Base-by-base conservation (phyloP, 2,888 invertebrate genomes). In the Lasiommata megera region DNA sequence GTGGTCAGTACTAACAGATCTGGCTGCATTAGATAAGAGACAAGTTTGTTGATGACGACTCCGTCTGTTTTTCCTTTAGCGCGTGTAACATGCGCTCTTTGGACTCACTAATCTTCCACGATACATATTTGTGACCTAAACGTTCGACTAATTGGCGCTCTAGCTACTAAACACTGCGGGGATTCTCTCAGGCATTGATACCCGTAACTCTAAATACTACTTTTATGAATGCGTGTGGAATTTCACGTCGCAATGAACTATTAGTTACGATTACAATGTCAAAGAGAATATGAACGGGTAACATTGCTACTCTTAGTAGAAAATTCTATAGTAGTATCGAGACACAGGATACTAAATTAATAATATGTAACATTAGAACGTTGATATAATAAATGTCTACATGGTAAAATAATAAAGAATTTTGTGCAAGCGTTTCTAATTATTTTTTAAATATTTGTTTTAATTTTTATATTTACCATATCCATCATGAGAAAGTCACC, bases 71-170 rank as follows among this genome's bases (percentile, higher is more conserved):
- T 31, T 16, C 46, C 7, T 11, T 11, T 16, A 12, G 28, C 23
- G 14, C 16, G 16, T 31, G 46, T 46, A 16, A 46, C 76, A 78
- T 74, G 78, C 81, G 76, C 76, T 88, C 88, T 87, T 86, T 88
- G 88, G 87, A 80, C 78, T 72, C 71, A 73, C 70, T 73, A 74
- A 70, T 73, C 72, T 75, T 74, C 70, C 69, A 70, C 67, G 70
- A 71, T 70, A 72, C 70, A 77, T 71, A 53, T 78, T 84, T 82
- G 84, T 83, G 86, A 84, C 83, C 80, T 73, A 70, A 70, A 71
- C 81, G 75, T 73, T 79, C 79, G 70, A 82, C 83, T 82, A 77
- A 79, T 28, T 40, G 0, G 9, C 56, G 48, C 31, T 54, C 50
- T 28, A 52, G 50, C 60, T 41, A 43, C 46, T 37, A 18, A 16